Conservation (phyloP, 2,888 invertebrate genomes). For the Tupiocoris notatus region DNA sequence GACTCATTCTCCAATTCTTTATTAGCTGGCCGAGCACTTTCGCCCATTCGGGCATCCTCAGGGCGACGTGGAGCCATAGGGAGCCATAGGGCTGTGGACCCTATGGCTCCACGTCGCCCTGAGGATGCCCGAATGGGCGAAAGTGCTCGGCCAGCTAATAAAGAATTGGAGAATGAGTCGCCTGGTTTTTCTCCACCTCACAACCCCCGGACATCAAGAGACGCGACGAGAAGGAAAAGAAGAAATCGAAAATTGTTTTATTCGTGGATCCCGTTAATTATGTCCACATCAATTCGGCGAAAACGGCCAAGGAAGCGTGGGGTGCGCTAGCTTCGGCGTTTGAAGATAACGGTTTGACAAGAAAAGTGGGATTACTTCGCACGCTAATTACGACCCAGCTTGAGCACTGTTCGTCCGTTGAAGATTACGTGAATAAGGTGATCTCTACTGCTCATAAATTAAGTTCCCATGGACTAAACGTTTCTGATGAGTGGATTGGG, state of each 20-base stretch:
- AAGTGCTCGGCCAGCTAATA: too few relatives aligned
- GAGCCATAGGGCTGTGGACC: too few relatives aligned
- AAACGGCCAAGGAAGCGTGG: slow-evolving; percentile 15
- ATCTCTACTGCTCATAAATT: slow-evolving; percentile 6
- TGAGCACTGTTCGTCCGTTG: background rate
- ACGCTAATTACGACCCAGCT: background rate
- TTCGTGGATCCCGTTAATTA: background rate
- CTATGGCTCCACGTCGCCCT: too few relatives aligned
- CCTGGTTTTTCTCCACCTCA: too few relatives aligned
- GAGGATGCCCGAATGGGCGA: too few relatives aligned
- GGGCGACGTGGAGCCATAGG: too few relatives aligned
- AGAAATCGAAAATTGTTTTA: background rate
- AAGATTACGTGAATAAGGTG: background rate
- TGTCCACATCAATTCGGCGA: background rate
- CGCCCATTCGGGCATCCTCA: too few relatives aligned
- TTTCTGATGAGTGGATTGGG: slow-evolving; percentile 20
- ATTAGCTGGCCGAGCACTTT: too few relatives aligned
- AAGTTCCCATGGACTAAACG: background rate
- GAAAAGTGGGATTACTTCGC: background rate
- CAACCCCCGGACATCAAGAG: too few relatives aligned
- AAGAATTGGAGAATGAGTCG: too few relatives aligned
- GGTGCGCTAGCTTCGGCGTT: slow-evolving; percentile 14
- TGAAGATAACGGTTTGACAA: slow-evolving; percentile 14
- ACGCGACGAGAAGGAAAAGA: too few relatives aligned
- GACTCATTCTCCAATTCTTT: too few relatives aligned